Conservation (phyloP, 2,797 vertebrate species). For the Cuniculus paca region DNA sequence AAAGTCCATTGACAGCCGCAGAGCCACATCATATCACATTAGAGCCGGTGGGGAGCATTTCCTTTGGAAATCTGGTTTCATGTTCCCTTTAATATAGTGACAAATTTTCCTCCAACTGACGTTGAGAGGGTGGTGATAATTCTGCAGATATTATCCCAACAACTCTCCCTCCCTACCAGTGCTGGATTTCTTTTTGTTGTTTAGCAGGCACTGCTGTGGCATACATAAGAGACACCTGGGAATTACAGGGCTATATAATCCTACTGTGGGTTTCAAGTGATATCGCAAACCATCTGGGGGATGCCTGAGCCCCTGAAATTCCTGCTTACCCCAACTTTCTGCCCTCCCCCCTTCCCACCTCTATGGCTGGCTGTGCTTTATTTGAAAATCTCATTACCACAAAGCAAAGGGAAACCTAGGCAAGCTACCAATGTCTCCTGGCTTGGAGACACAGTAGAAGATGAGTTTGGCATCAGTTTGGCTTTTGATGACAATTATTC, state of each 20-base stretch:
- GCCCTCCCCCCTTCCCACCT: neutral
- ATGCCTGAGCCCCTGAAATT: neutral
- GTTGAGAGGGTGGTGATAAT: constrained; percentile 55
- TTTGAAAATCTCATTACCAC: constrained; percentile 66
- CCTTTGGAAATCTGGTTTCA: constrained; percentile 74
- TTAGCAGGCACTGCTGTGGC: constrained; percentile 50
- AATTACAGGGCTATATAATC: constrained; percentile 21
- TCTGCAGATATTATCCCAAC: constrained; percentile 63
- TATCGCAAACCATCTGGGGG: constrained; percentile 38
- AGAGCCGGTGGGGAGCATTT: constrained; percentile 49
- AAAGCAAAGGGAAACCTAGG: constrained; percentile 13
- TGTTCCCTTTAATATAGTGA: constrained; percentile 76
- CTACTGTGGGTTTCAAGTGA: constrained; percentile 22
- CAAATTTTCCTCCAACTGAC: constrained; percentile 63
- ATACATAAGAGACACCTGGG: neutral
- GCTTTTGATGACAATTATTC: neutral
- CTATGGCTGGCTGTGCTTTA: constrained; percentile 30
- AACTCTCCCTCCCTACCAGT: constrained; percentile 8
- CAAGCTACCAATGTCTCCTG: neutral
- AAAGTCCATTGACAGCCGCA: constrained; percentile 72
- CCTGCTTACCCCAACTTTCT: neutral
- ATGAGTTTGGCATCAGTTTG: neutral
- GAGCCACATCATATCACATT: constrained; percentile 20
- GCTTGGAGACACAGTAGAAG: neutral
- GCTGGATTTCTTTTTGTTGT: constrained; percentile 66